Evolutionary conservation across 2,888 invertebrate genomes (phyloP), one percentile per base, ranked within the genome.

Genomic region (Philopedon plagiatum): DNA sequence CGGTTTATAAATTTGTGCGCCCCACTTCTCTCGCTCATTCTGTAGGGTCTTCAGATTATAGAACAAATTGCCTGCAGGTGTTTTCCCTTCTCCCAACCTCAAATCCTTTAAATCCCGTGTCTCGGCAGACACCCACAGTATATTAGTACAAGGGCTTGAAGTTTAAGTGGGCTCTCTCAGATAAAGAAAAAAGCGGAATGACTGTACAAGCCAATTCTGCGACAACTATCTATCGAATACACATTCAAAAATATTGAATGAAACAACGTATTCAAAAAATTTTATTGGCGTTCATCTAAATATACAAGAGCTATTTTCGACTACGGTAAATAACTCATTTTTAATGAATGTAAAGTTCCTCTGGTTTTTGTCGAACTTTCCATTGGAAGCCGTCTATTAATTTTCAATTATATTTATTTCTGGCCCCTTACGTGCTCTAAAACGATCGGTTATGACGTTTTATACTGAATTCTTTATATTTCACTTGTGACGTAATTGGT

Each of bases 281-380:
- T 46, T 46, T 41, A 61, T 19, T 62, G 62, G 61, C 61, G 13
- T 61, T 18, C 56, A 65, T 41, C 54, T 51, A 61, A 61, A 44
- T 46, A 58, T 39, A 39, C 39, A 39, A 39, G 9, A 18, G 56
- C 56, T 65, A 65, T 65, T 65, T 65, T 56, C 65, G 65, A n/a
- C 4, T 56, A 18, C 56, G 13, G 41, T 41, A 65, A 65, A 65
- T 65, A 56, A 65, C 57, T 65, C n/a, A 41, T 56, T 13, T 54
- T 65, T 56, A 56, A 56, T 56, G 23, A 61, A 44, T 26, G 56
- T 26, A 56, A 23, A 15, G 56, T 34, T 65, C 19, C 51, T 65
- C 65, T 65, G 65, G n/a, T 56, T 65, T 26, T 44, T 65, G 56
- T 65, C 65, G 56, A 63, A 41, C 41, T 18, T 44, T 23, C 13